Base-by-base conservation (phyloP, 2,888 invertebrate species). In the Morpho helenor region DNA sequence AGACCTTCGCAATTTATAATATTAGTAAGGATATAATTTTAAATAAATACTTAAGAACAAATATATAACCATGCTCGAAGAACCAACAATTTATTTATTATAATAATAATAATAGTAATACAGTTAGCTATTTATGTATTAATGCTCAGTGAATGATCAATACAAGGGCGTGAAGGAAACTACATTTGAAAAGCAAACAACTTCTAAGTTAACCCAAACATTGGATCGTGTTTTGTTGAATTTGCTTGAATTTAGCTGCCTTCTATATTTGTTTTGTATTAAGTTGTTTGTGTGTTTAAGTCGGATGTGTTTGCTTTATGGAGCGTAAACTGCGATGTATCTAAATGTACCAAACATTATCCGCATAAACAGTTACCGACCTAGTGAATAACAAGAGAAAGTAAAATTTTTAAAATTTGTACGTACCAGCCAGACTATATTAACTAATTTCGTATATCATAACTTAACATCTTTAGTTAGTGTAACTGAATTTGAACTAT, bases 291-390 rank as follows among this genome's bases (percentile, higher is more conserved):
- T 68, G 57, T 62, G 70, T 70, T 66, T 67, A 64, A 67, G 65
- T 61, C 61, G 71, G 71, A 71, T 73, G 71, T 68, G 69, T 72
- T 72, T 74, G 79, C 71, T 80, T 76, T 80, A 81, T 79, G 77
- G 76, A 75, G 78, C 76, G 79, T 80, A 72, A 80, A 80, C 67
- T 61, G 72, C 68, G 76, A 81, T 79, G 79, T 71, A 75, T 72
- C 67, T 67, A 71, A 77, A 75, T 71, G 72, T 75, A 54, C 49
- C 50, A 50, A 5, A 57, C 47, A 51, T 54, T 48, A 53, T 46
- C 47, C 49, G 22, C 42, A 44, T 42, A 22, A 39, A 22, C 49
- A 40, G 5, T 22, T 48, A 48, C 23, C 23, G 48, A 48, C 10
- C 7, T 45, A 52, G 46, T 52, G 52, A 52, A 52, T 52, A 40